A percentile compares a stretch with the other conserved stretches of the same genome.
Evolutionary conservation across 2,797 vertebrate species (phyloP).

Genomic region (Schizothorax lantsangensis): DNA sequence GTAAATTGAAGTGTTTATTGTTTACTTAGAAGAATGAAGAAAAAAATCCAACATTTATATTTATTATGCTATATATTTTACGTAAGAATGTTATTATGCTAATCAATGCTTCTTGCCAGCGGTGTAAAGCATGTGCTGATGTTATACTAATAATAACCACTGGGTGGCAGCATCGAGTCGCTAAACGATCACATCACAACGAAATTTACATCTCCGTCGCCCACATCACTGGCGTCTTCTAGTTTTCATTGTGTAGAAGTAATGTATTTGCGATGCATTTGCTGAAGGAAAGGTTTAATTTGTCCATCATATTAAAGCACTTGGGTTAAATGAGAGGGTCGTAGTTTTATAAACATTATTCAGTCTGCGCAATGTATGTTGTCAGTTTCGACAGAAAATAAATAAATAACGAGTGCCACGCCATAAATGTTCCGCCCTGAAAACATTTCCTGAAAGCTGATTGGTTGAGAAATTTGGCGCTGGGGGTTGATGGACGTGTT

Average conservation of each 20-base stretch:
- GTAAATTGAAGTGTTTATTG: not conserved
- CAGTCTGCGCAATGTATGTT: not conserved
- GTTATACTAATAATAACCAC: conserved; percentile 3
- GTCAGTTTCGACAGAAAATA: not conserved
- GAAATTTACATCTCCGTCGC: not conserved
- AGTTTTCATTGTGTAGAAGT: conserved; percentile 8
- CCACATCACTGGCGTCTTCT: not conserved
- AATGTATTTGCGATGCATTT: not conserved
- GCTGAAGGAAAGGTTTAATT: not conserved
- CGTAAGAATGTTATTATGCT: too few relatives aligned
- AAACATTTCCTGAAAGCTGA: conserved; percentile 21
- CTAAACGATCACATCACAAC: not conserved
- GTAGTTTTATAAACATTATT: not conserved
- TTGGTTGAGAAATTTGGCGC: conserved; percentile 56
- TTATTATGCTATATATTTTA: not conserved
- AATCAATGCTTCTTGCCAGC: too few relatives aligned
- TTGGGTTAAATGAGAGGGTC: not conserved
- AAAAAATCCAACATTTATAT: not conserved
- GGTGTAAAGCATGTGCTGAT: not conserved
- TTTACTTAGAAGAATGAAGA: not conserved
- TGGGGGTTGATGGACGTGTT: conserved; percentile 65
- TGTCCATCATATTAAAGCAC: not conserved
- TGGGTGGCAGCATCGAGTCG: conserved; percentile 10
- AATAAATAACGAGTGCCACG: conserved; percentile 35
- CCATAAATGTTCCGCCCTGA: conserved; percentile 32